phyloP scores from a whole-genome alignment of 2,113 vertebrate species.

The Crotalus viridis region DNA sequence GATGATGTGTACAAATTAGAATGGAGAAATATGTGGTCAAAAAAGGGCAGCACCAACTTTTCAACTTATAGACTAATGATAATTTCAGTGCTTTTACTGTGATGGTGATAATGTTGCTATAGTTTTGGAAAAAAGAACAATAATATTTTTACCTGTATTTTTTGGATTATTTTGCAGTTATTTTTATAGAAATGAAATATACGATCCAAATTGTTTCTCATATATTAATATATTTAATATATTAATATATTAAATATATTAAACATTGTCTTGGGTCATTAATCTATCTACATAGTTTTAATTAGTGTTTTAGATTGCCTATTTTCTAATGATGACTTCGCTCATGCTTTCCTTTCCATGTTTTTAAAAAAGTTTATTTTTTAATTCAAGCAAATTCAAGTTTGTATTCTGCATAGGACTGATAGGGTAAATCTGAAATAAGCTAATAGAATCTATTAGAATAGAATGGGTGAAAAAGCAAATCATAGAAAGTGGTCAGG shows the following conservation, averaged over 20 bases:
- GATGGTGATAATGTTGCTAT: neutral
- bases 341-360: neutral
- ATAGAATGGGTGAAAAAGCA: neutral
- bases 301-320: neutral
- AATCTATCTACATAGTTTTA: neutral
- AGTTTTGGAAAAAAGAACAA: neutral
- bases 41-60: neutral
- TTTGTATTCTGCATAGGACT: neutral
- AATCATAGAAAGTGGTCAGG: neutral
- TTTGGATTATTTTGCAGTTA: neutral
- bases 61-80: neutral
- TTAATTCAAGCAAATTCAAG: neutral
- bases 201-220: neutral
- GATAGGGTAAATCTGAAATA: neutral
- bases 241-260: neutral
- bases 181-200: neutral
- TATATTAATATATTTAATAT: neutral
- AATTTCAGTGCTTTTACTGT: neutral
- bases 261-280: neutral
- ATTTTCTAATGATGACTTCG: neutral
- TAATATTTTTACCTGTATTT: neutral
- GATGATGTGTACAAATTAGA: neutral
- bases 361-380: neutral
- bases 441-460: neutral
- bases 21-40: neutral